Conservation (phyloP, 2,797 vertebrate species). For the Diglossa cyanea region DNA sequence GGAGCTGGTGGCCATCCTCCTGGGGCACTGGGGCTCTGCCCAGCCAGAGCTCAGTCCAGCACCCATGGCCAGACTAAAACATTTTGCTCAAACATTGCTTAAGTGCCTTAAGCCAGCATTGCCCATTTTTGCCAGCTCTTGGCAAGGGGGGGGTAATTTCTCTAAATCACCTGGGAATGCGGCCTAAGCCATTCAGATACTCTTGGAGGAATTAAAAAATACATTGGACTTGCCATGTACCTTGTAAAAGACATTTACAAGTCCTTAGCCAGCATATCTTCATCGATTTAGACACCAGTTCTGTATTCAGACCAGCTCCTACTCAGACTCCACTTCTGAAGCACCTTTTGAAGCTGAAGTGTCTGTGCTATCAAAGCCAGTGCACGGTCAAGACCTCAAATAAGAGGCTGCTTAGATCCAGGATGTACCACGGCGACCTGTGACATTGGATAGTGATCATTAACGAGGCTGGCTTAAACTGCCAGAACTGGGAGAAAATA, state of each 20-base stretch:
- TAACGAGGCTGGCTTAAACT: background rate
- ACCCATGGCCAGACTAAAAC: background rate
- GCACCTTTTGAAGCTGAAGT: conserved; percentile 32
- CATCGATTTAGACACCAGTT: background rate
- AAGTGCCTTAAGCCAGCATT: background rate
- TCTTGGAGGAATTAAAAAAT: conserved; percentile 52
- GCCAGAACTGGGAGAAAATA: background rate
- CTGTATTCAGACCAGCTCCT: background rate
- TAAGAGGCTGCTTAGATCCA: background rate
- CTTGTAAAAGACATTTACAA: background rate
- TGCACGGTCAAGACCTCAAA: background rate
- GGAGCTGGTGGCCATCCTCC: background rate
- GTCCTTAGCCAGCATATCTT: background rate
- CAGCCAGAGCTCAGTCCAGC: fast-evolving
- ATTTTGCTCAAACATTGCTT: background rate
- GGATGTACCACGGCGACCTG: background rate
- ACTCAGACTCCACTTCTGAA: background rate
- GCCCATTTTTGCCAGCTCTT: background rate
- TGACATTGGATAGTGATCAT: fast-evolving
- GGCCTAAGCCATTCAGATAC: background rate
- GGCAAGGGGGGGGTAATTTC: background rate
- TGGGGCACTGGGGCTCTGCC: background rate
- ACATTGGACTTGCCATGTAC: conserved; percentile 12
- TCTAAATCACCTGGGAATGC: background rate
- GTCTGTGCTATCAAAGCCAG: conserved; percentile 19